Base-by-base conservation (phyloP, 2,797 vertebrate genomes). In the Benthosema pterotum region DNA sequence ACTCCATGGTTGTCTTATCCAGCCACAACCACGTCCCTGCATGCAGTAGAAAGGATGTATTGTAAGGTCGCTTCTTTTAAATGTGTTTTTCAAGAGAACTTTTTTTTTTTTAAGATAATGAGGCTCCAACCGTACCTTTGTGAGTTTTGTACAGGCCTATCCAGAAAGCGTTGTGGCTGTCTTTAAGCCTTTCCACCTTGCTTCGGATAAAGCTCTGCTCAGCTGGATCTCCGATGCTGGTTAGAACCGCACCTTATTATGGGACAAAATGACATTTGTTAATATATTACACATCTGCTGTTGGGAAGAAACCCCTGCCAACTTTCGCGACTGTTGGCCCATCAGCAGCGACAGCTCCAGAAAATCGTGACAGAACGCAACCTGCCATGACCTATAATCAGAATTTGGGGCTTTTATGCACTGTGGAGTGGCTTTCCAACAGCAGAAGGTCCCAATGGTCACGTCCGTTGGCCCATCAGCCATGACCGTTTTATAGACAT, bases 121-220 rank as follows among this genome's bases (percentile, higher is more conserved):
- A n/a, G n/a, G n/a, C n/a, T n/a, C n/a, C 47, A 11, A 50, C 17
- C 42, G 57, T 93, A 98, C 97, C 96, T 89, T 88, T 88, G 43
- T 94, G 85, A 57, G 94, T 97, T 89, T 92, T 94, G 75, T 84
- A 97, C 71, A 98, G 84, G 83, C 96, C 97, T 43, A 95, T 90
- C 96, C 96, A 98, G 90, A 96, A 96, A 3, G 86, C 69, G 11
- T 0, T 61, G 16, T 84, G 65, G 77, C 85, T 88, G 4, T 89
- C 92, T 67, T 92, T 77, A 72, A 96, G 90, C 15, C 87, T 51
- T 71, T 92, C 83, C 25, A 92, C 19, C n/a, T 70, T 84, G 6
- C 65, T 77, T 13, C 88, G 55, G 54, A 99, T 75, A 85, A 98
- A 99, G 3, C 12, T 47, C 28, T 93, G 89, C 79, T 98, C 96